A percentile compares a stretch with the other conserved stretches of the same genome.
phyloP scores from a whole-genome alignment of 2,797 vertebrate species.

The Malurus splendens region DNA sequence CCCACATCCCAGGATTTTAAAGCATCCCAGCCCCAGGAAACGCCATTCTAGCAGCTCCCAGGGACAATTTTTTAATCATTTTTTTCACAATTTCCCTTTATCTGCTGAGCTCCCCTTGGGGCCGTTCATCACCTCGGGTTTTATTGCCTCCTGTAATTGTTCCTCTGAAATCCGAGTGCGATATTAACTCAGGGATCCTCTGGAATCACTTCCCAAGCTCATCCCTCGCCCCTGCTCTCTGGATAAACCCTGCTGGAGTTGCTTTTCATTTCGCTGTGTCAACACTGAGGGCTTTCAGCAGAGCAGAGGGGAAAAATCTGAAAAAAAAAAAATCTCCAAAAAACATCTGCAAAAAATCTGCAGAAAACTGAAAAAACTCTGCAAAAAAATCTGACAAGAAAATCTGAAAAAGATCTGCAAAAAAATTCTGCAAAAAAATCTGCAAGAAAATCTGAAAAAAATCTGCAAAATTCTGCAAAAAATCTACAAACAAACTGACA shows the following conservation, averaged over 20 bases:
- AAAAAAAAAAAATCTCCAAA: not conserved
- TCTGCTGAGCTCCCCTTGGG: not conserved
- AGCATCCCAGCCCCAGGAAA: too few relatives aligned
- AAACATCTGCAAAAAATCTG: too few relatives aligned
- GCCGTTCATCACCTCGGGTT: not conserved
- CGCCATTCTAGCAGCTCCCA: not conserved
- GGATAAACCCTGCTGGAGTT: not conserved
- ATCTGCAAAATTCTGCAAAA: not conserved
- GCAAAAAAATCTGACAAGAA: too few relatives aligned
- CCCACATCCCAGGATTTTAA: not conserved
- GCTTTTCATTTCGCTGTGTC: conserved; percentile 4
- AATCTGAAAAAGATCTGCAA: too few relatives aligned
- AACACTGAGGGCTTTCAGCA: not conserved
- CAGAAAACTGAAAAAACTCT: too few relatives aligned
- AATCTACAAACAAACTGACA: too few relatives aligned
- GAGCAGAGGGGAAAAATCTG: not conserved
- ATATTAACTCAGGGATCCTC: not conserved
- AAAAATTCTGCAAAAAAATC: not conserved
- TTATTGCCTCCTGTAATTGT: conserved; percentile 52
- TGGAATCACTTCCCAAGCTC: conserved; percentile 29
- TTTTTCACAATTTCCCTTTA: not conserved
- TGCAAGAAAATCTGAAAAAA: not conserved
- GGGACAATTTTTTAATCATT: not conserved
- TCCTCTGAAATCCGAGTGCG: conserved; percentile 22
- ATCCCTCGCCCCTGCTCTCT: conserved; percentile 7